Conservation (phyloP, 2,888 invertebrate genomes). For the Dastarcus helophoroides region DNA sequence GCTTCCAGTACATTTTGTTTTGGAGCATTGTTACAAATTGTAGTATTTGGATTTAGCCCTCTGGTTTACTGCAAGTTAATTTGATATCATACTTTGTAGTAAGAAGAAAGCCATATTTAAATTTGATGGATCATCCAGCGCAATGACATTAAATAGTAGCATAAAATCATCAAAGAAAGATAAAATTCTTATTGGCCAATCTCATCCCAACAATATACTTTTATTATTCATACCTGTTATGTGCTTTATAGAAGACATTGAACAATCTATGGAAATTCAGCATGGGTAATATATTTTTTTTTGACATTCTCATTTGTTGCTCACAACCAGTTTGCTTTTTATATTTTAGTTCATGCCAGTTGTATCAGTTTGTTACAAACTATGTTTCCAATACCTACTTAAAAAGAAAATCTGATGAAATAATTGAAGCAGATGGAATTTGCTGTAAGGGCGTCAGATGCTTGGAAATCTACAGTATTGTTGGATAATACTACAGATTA, state of each 20-base stretch:
- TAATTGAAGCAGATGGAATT: constrained; percentile 55
- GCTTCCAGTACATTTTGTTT: too few relatives aligned
- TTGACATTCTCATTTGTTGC: constrained; percentile 1
- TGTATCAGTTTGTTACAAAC: constrained; percentile 75
- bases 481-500: constrained; percentile 55
- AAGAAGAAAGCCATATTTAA: constrained; percentile 53
- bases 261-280: constrained; percentile 48
- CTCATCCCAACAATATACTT: constrained; percentile 62
- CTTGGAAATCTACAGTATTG: constrained; percentile 66
- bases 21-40: too few relatives aligned
- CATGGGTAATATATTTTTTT: constrained; percentile 38
- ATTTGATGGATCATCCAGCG: constrained; percentile 51
- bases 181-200: constrained; percentile 62
- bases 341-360: constrained; percentile 51
- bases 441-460: constrained; percentile 62
- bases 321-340: constrained; percentile 1
- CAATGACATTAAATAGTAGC: constrained; percentile 29
- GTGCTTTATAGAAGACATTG: constrained; percentile 75
- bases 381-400: constrained; percentile 81
- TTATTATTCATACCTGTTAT: constrained; percentile 73
- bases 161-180: constrained; percentile 33
- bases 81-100: constrained; percentile 28
- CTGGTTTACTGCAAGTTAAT: too few relatives aligned
- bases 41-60: too few relatives aligned
- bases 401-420: constrained; percentile 57